Evolutionary conservation across 2,113 vertebrate genomes (phyloP).

Genomic region (Megaptera novaeangliae): DNA sequence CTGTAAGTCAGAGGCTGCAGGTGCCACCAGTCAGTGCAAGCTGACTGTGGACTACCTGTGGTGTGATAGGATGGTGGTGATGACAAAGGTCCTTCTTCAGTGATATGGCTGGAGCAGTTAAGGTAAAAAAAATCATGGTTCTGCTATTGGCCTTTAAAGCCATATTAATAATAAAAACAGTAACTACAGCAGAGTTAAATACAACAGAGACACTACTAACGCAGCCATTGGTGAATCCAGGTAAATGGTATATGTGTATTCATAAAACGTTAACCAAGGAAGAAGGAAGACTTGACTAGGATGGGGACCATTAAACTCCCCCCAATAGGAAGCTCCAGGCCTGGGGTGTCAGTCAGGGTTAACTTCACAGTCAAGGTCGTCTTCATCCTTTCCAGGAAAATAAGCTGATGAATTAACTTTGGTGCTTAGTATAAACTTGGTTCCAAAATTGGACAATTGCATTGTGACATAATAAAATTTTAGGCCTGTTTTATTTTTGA

Average conservation of each 20-base stretch:
- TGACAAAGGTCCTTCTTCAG: accelerated
- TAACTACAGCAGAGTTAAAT: accelerated
- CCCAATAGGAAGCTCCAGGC: neutral
- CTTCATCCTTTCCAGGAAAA: neutral
- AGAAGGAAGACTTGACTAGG: neutral
- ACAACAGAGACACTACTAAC: accelerated
- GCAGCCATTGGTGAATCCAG: accelerated
- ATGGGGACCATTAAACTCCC: neutral
- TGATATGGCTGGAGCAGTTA: accelerated
- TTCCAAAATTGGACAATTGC: neutral
- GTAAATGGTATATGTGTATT: accelerated
- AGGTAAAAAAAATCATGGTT: accelerated
- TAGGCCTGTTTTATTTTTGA: neutral
- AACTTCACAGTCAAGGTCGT: accelerated
- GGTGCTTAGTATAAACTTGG: accelerated
- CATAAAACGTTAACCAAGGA: neutral
- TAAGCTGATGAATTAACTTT: accelerated
- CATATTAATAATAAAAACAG: accelerated
- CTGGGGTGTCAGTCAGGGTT: neutral
- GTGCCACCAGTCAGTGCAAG: accelerated
- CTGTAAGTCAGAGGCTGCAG: neutral
- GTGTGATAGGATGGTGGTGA: accelerated
- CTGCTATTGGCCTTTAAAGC: neutral
- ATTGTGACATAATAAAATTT: accelerated
- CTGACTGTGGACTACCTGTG: accelerated